Base-by-base conservation (phyloP, 1,140 invertebrate genomes). In the Bombus fervidus region DNA sequence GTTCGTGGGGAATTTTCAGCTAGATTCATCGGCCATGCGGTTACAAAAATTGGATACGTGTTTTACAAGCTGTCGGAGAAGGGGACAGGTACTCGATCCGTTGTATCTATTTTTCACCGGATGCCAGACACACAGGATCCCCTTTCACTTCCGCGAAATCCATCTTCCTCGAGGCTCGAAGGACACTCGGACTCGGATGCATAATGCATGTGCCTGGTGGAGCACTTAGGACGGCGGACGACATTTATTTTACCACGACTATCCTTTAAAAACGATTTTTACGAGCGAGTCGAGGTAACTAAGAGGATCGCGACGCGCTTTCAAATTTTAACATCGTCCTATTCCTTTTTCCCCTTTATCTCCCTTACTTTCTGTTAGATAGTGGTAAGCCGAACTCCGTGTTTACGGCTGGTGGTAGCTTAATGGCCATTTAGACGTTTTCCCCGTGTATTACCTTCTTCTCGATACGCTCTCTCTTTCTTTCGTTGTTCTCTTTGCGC, bases 181-280 rank as follows among this genome's bases (percentile, higher is more conserved):
- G 34, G 34, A 47, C 66, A 59, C 80, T 64, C 71, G 53, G 69
- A 74, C 53, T 5, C 34, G 53, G 31, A 82, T 82, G 80, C 80
- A 82, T 82, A 43, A 82, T 82, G 71, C 71, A 82, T 82, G 22
- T 18, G 39, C 8, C 39, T 53, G 80, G 37, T 43, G 53, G 31
- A 74, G 71, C 80, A 62, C 80, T 82, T 64, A 64, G 71, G 41
- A 6, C 68, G 18, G 71, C 25, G 57, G 34, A 47, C 39, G 71
- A 82, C 71, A 82, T 83, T 83, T 53, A 83, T 83, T 83, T 66
- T 53, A 66, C 18, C 59, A 13, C 41, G 72, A 5, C 59, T 43
- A 37, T 75, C 59, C 72, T 76, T 76, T 83, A 53, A 69, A 66
- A 41, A 82, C 71, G 57, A 82, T 74, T 75, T 82, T 82, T 82